Base-by-base conservation (phyloP, 2,113 vertebrate species). In the Sarotherodon lohbergeri region DNA sequence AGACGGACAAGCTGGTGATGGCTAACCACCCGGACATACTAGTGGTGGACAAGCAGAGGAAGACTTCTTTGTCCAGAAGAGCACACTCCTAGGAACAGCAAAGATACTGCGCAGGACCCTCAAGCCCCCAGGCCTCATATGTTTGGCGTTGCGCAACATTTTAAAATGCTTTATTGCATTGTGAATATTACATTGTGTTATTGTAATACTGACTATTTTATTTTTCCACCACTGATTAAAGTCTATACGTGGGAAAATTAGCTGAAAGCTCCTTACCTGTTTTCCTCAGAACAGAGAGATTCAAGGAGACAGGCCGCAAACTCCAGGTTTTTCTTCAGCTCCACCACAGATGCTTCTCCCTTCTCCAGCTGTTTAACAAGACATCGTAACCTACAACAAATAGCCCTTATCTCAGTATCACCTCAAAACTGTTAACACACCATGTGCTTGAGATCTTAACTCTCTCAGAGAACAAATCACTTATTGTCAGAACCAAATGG, bases 311-410 rank as follows among this genome's bases (percentile, higher is more conserved):
- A 97, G 0, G 98, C 98, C 2, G 98, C 98, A 95, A 98, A 97
- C 89, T 99, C 98, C 95, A 99, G 94, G 92, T 99, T 99, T 94
- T 98, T 99, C 96, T 98, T 99, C 81, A 99, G 95, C 83, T 98
- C 98, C 32, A 96, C 95, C 46, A 97, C 97, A 0, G 98, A 99
- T 32, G 98, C 98, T 86, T 98, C 98, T 1, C 98, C 98, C 91
- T 97, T 96, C 59, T 99, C 98, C 89, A 99, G 91, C 41, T 98
- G 98, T 87, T 99, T 99, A 83, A 99, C 96, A 92, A 99, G 95
- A 94, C 97, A 98, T 56, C 98, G 92, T 84, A 99, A 95, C 88
- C 98, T 99, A 91, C 8, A 88, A 83, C 27, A 88, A 59, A 88
- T 1, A 76, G 19, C 11, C 6, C 41, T 22, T 43, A 61, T 27